These are phyloP conservation scores for Trachythela sp. DNA, from an alignment of 64 coral and sea anemone genomes.

Conservation along the genomic window DNA sequence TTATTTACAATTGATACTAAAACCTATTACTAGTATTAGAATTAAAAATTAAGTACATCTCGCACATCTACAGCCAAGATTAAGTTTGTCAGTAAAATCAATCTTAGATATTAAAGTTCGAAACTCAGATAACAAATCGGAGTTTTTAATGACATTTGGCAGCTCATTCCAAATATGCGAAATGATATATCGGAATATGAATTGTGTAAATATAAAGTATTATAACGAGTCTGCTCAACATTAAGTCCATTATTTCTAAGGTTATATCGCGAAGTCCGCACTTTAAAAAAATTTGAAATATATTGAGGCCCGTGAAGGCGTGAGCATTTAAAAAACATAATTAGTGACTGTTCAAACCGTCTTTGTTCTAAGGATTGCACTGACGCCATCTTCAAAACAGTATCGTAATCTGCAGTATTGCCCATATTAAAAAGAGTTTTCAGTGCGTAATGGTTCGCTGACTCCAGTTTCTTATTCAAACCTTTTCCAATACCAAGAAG, in stretches of 20 bases:
- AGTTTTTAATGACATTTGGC: too few species aligned
- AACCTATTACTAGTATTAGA: too few species aligned
- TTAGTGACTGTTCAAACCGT: not conserved
- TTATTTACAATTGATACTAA: too few species aligned
- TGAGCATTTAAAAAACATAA: not conserved
- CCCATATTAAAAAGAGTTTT: constrained; percentile 31
- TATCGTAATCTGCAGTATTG: not conserved
- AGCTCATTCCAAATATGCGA: too few species aligned
- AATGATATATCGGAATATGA: too few species aligned
- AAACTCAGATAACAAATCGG: too few species aligned
- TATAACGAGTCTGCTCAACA: not conserved
- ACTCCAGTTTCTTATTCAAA: constrained; percentile 30
- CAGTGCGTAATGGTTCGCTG: constrained; percentile 18
- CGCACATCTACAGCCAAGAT: too few species aligned
- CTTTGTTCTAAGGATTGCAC: constrained; percentile 5
- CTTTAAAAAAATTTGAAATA: not conserved
- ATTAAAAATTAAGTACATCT: too few species aligned
- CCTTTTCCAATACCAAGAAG: constrained; percentile 26
- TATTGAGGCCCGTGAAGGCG: not conserved
- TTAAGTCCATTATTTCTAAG: constrained; percentile 4
- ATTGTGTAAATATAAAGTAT: too few species aligned
- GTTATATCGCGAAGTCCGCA: too few species aligned
- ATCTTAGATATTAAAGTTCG: too few species aligned
- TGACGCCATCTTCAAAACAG: not conserved
- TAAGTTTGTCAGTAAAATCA: too few species aligned